These are phyloP conservation scores for Thunnus thynnus DNA, from an alignment of 2,113 vertebrate species.

Conservation along the genomic window DNA sequence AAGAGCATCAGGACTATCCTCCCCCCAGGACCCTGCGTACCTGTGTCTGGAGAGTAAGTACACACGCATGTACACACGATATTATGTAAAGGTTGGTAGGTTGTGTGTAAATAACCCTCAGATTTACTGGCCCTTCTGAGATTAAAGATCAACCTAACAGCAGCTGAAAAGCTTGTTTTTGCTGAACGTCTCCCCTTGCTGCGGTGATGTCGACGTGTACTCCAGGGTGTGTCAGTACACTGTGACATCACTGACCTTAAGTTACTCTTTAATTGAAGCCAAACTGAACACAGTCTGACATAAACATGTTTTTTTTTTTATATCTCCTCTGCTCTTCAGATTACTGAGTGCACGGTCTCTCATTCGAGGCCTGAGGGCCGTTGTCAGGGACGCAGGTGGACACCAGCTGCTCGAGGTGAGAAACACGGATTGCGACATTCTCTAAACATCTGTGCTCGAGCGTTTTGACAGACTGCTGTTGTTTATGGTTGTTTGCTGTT, in stretches of 20 bases:
- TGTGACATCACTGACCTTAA: too few relatives aligned
- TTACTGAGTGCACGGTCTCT: conserved; percentile 75
- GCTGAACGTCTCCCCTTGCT: too few relatives aligned
- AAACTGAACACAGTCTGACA: neutral
- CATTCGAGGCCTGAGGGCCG: conserved; percentile 66
- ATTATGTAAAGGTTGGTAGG: too few relatives aligned
- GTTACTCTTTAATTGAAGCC: too few relatives aligned
- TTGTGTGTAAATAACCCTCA: too few relatives aligned
- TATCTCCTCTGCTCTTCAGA: conserved; percentile 58
- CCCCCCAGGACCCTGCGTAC: conserved; percentile 72
- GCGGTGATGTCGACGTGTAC: too few relatives aligned
- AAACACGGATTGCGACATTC: too few relatives aligned
- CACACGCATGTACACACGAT: neutral
- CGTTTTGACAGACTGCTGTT: neutral
- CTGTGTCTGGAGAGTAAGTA: conserved; percentile 80
- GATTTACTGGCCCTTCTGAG: too few relatives aligned
- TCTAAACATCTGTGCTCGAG: neutral
- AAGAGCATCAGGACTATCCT: conserved; percentile 64
- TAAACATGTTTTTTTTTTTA: neutral
- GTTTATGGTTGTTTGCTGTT: conserved; percentile 14
- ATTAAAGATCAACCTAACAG: too few relatives aligned
- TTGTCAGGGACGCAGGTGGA: conserved; percentile 73
- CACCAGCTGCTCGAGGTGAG: conserved; percentile 84
- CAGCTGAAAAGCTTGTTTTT: too few relatives aligned
- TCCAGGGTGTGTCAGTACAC: too few relatives aligned